Percentiles rank a stretch among this genome's conserved stretches.
Evolutionary conservation across 2,797 vertebrate species (phyloP).

Genomic region (Garrulus glandarius): DNA sequence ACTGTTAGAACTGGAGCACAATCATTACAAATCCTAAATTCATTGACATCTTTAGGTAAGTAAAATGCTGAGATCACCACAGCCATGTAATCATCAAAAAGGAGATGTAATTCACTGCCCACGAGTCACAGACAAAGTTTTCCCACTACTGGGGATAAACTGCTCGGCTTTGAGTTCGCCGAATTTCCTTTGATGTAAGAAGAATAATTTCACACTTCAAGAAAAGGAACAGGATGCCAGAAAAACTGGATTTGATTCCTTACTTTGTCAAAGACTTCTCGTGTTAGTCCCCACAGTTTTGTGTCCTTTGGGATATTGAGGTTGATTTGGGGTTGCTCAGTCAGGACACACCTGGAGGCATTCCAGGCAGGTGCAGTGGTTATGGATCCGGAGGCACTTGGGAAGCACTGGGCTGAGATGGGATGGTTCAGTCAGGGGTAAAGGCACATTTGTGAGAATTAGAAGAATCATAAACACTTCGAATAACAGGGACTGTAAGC

Average conservation of each 20-base stretch:
- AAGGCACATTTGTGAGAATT: neutral
- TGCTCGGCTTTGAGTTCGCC: neutral
- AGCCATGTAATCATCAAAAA: constrained; percentile 9
- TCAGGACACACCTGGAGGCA: neutral
- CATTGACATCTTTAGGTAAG: neutral
- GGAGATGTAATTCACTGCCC: neutral
- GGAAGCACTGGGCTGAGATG: neutral
- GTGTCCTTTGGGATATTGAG: neutral
- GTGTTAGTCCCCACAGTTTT: neutral
- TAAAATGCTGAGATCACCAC: constrained; percentile 13
- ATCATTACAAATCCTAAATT: neutral
- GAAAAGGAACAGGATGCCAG: neutral
- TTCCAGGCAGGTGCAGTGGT: neutral
- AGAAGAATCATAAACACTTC: neutral
- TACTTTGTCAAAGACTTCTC: neutral
- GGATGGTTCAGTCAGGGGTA: neutral
- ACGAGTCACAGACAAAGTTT: neutral
- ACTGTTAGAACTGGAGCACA: neutral
- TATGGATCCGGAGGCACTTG: neutral
- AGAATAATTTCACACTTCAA: constrained; percentile 8
- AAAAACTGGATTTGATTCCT: neutral
- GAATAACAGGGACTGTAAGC: neutral
- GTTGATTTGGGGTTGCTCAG: neutral
- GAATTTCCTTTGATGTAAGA: constrained; percentile 31
- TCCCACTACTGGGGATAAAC: neutral